Conservation (phyloP, 2,113 vertebrate genomes). For the Sander vitreus region DNA sequence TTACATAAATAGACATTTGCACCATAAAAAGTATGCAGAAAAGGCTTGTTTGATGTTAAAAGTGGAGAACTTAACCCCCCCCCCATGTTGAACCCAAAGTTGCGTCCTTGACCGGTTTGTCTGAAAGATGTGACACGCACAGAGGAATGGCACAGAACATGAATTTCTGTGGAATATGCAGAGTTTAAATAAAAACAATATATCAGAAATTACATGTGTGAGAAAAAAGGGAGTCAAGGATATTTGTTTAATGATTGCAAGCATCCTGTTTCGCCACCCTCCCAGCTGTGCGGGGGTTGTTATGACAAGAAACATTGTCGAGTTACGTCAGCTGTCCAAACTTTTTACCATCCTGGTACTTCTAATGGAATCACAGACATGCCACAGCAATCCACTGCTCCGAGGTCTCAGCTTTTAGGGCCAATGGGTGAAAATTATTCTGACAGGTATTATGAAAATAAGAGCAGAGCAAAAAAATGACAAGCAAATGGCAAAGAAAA, state of each 20-base stretch:
- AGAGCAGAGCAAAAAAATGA: background rate
- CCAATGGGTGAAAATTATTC: slow-evolving; percentile 6
- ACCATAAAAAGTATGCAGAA: no score
- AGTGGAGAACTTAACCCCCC: no score
- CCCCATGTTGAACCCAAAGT: no score
- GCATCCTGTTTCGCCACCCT: slow-evolving; percentile 22
- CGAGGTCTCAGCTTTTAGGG: slow-evolving; percentile 7
- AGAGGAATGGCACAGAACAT: background rate
- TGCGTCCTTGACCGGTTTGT: no score
- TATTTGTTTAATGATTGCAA: slow-evolving; percentile 19
- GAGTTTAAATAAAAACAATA: background rate
- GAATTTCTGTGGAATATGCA: background rate
- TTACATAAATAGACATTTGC: no score
- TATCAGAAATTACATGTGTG: background rate
- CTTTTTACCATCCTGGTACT: slow-evolving; percentile 1
- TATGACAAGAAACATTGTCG: slow-evolving; percentile 53
- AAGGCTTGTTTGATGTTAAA: no score
- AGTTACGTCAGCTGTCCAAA: slow-evolving; percentile 54
- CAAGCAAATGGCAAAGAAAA: background rate
- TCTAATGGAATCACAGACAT: slow-evolving; percentile 17
- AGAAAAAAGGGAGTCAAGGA: background rate
- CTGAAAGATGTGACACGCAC: background rate
- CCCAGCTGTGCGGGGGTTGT: slow-evolving; percentile 37
- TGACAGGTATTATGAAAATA: background rate
- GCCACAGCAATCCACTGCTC: background rate